These are phyloP conservation scores for Lasioglossum morio DNA, from an alignment of 2,888 invertebrate species.

Conservation along the genomic window DNA sequence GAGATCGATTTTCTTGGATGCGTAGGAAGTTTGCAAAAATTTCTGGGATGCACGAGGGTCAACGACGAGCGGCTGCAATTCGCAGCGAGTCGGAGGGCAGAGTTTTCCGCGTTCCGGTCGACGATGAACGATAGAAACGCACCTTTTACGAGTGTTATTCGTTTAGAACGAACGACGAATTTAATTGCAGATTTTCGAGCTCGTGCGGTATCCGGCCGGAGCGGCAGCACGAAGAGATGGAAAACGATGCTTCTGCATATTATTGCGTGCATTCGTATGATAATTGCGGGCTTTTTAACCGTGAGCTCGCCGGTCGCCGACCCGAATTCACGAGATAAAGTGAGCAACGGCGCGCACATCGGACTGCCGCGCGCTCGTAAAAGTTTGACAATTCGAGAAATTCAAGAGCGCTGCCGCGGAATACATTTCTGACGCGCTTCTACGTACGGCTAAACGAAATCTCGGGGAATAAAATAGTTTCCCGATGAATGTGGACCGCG, in stretches of 20 bases:
- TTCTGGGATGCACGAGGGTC: background rate
- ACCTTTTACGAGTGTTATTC: conserved; percentile 17
- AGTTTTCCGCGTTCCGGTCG: conserved; percentile 17
- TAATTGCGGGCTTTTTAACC: conserved; percentile 49
- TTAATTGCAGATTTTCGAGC: background rate
- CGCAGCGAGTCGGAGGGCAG: background rate
- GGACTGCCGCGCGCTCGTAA: conserved; percentile 33
- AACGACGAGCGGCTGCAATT: background rate
- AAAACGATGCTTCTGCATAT: conserved; percentile 39
- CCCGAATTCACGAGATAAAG: conserved; percentile 44
- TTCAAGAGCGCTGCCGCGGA: conserved; percentile 31
- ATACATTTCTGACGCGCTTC: conserved; percentile 41
- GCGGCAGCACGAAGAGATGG: conserved; percentile 30
- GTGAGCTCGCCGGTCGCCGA: conserved; percentile 8
- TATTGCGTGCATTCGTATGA: conserved; percentile 50
- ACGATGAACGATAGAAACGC: background rate
- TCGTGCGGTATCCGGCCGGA: conserved; percentile 4
- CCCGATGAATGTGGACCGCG: conserved; percentile 33
- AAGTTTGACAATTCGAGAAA: conserved; percentile 63
- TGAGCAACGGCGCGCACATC: conserved; percentile 13
- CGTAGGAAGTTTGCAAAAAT: background rate
- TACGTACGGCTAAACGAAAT: conserved; percentile 40
- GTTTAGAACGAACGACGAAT: background rate
- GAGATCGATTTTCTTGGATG: background rate
- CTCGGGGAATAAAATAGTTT: conserved; percentile 51